phyloP scores from a whole-genome alignment of 2,797 vertebrate species.

The Phalanger gymnotis region DNA sequence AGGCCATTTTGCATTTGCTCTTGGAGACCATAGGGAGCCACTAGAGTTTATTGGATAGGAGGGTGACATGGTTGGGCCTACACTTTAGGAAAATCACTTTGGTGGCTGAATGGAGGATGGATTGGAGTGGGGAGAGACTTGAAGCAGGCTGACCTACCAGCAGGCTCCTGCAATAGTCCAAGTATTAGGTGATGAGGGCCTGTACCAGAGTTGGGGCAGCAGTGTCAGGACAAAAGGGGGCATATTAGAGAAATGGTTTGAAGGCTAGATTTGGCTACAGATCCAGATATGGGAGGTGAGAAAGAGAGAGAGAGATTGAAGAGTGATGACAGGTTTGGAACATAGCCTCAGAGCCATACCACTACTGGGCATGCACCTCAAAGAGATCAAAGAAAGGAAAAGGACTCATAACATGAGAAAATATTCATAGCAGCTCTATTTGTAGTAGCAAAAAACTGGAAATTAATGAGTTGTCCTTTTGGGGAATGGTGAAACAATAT shows the following conservation, averaged over 20 bases:
- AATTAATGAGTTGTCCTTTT: not conserved
- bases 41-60: too few relatives aligned
- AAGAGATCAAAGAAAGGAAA: not conserved
- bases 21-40: too few relatives aligned
- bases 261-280: not conserved
- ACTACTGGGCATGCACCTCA: too few relatives aligned
- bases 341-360: not conserved
- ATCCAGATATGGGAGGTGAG: not conserved
- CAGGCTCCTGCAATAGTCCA: too few relatives aligned
- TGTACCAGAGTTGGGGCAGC: not conserved
- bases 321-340: not conserved
- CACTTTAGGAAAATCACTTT: too few relatives aligned
- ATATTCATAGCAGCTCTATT: not conserved
- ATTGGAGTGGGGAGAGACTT: too few relatives aligned
- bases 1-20: too few relatives aligned
- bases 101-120: too few relatives aligned
- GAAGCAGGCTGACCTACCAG: too few relatives aligned
- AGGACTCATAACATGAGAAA: not conserved
- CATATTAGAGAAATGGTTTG: not conserved
- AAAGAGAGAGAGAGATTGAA: too few relatives aligned
- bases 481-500: not conserved
- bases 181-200: not conserved
- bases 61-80: too few relatives aligned
- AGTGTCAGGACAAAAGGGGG: not conserved
- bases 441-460: not conserved